A percentile compares a stretch with the other conserved stretches of the same genome.
Conservation (phyloP, 2,888 invertebrate genomes). For the Ypsolopha sequella region DNA sequence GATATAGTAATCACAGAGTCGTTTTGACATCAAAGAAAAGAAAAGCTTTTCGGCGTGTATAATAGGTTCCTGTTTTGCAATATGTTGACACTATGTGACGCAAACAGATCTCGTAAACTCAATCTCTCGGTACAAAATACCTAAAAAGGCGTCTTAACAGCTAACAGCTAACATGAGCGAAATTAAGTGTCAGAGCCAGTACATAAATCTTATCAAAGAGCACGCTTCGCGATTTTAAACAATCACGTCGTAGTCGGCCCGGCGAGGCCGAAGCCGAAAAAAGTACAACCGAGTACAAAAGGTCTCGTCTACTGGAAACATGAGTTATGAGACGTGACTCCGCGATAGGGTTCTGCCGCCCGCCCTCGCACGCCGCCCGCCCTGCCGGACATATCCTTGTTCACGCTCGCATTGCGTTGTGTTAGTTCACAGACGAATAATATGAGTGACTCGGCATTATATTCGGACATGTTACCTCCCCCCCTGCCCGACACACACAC, state of each 20-base stretch:
- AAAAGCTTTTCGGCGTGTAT: too few relatives aligned
- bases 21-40: too few relatives aligned
- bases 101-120: not conserved
- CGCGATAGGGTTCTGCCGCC: conserved; percentile 14
- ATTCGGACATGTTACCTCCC: not conserved
- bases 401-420: not conserved
- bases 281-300: conserved; percentile 36
- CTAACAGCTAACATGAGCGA: conserved; percentile 40
- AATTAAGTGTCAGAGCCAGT: conserved; percentile 60
- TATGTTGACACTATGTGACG: not conserved
- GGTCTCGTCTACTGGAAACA: conserved; percentile 34
- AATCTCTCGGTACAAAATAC: not conserved
- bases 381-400: not conserved
- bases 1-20: too few relatives aligned
- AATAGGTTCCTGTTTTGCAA: too few relatives aligned
- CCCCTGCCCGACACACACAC: not conserved
- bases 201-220: conserved; percentile 54
- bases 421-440: not conserved
- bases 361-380: conserved; percentile 3
- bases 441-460: not conserved
- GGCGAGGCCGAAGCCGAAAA: conserved; percentile 20
- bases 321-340: conserved; percentile 30
- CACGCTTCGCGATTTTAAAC: conserved; percentile 54
- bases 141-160: conserved; percentile 28
- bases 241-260: conserved; percentile 28